Evolutionary conservation across 2,888 invertebrate genomes (phyloP), one percentile per base, ranked within the genome.

Genomic region (Aphidius colemani): DNA sequence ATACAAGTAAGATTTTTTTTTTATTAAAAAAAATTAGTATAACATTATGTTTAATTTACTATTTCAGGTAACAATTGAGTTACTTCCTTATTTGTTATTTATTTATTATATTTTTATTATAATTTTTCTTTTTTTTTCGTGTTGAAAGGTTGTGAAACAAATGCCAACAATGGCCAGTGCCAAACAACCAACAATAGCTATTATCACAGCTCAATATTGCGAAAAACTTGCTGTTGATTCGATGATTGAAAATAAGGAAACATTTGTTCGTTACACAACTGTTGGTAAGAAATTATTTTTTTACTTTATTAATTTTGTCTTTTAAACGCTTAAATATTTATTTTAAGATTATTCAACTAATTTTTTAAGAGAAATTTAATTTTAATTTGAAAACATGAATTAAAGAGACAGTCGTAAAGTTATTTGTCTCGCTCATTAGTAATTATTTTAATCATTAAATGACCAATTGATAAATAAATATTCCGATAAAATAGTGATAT

Each of bases 201-300:
- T 99, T 65, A 94, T 99, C 66, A 98, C 98, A 0, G 96, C 96
- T 1, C 89, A 97, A 76, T 99, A 96, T 84, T 96, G 96, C 78
- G 98, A 99, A 83, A 99, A 99, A 82, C 86, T 97, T 74, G 98
- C 98, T 2, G 96, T 99, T 0, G 98, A 98, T 83, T 93, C 97
- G 11, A 94, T 99, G 93, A 93, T 99, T 79, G 96, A 97, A 75
- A 95, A 97, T 78, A 96, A 96, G 82, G 95, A 95, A 80, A 97
- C 97, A 0, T 98, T 94, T 82, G 95, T 97, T 60, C 90, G 96
- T 70, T 98, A 95, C 81, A 96, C 96, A 46, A 96, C 96, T 75
- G 96, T 97, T 72, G 96, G 97, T 96, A 84, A 92, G 94, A 81
- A 62, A 58, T 68, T 41, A 8, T 11, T 51, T 51, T 43, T 61